phyloP scores from a whole-genome alignment of 2,797 vertebrate species.

The Falco rusticolus region DNA sequence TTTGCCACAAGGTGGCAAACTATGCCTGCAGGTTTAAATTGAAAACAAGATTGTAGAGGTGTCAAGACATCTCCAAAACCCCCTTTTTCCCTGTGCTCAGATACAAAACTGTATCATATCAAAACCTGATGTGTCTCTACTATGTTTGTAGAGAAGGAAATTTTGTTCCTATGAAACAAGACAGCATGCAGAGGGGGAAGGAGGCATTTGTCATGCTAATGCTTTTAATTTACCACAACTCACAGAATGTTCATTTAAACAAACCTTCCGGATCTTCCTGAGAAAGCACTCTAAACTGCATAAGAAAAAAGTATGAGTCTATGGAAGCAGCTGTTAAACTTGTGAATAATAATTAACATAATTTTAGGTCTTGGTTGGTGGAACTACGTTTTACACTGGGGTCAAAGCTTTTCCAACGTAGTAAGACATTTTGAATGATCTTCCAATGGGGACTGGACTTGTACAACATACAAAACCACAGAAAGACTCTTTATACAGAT shows the following conservation, averaged over 20 bases:
- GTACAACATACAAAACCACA: neutral
- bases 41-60: neutral
- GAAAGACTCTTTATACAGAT: neutral
- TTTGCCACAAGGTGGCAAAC: conserved; percentile 79
- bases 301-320: neutral
- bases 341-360: neutral
- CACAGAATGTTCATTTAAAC: neutral
- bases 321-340: neutral
- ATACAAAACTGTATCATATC: neutral
- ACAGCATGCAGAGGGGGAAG: neutral
- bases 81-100: neutral
- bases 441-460: neutral
- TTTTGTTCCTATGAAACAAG: neutral
- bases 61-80: neutral
- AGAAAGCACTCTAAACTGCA: neutral
- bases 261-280: neutral
- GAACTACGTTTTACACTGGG: neutral
- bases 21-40: conserved; percentile 39
- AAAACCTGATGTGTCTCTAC: neutral
- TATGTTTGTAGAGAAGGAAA: neutral
- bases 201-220: neutral
- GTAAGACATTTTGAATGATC: neutral
- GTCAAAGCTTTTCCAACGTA: neutral
- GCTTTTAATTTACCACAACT: neutral
- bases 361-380: neutral